Evolutionary conservation across 2,113 vertebrate genomes (phyloP).

Genomic region (Cheilinus undulatus): DNA sequence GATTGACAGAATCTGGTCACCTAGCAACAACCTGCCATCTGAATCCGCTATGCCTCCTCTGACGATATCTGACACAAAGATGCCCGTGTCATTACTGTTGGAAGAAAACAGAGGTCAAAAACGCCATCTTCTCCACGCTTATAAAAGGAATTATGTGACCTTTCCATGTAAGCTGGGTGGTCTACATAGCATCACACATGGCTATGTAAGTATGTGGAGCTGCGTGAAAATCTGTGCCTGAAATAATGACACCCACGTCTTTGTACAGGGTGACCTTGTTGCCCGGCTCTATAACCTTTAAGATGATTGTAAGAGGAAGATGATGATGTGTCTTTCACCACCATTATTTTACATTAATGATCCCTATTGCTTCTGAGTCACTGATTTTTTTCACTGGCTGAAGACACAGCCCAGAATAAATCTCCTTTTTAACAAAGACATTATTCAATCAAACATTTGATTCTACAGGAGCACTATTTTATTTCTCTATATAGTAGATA

Average conservation of each 20-base stretch:
- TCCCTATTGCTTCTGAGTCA: neutral
- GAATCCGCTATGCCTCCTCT: constrained; percentile 90
- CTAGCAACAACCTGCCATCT: constrained; percentile 91
- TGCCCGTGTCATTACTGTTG: constrained; percentile 91
- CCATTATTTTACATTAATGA: neutral
- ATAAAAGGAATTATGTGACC: constrained; percentile 37
- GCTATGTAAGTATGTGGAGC: constrained; percentile 30
- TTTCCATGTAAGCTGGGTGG: neutral
- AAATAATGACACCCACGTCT: neutral
- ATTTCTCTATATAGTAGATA: no score
- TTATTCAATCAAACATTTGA: no score
- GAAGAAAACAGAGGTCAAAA: constrained; percentile 67
- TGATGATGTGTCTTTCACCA: constrained; percentile 7
- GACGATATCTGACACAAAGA: constrained; percentile 95
- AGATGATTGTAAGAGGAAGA: constrained; percentile 6
- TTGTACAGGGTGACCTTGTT: neutral
- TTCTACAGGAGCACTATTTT: no score
- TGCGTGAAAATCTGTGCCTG: constrained; percentile 5
- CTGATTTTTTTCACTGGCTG: constrained; percentile 19
- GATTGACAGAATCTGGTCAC: constrained; percentile 94
- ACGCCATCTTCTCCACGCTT: constrained; percentile 20
- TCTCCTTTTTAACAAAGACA: no score
- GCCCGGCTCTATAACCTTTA: neutral
- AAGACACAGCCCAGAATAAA: neutral
- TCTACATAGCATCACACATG: constrained; percentile 52